phyloP scores from a whole-genome alignment of 37 sponge, comb jelly and placozoan genomes.

The Diacarnus erythraeanus region DNA sequence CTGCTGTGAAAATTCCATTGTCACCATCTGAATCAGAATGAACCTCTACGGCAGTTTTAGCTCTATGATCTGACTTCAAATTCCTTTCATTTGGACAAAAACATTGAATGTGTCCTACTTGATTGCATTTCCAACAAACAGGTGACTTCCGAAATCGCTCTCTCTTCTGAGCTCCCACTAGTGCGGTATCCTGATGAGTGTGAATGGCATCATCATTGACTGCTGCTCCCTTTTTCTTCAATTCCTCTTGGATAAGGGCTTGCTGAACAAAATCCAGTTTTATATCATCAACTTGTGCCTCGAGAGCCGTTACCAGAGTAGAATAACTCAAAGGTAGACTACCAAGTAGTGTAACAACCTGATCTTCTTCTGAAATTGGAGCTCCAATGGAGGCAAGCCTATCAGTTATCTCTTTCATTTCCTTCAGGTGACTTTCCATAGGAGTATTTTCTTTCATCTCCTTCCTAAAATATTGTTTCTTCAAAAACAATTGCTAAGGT shows the following conservation, averaged over 20 bases:
- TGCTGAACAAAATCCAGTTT: slow-evolving; percentile 43
- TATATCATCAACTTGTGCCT: slow-evolving; percentile 42
- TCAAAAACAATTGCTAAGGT: slow-evolving; percentile 43
- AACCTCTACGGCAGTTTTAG: background rate
- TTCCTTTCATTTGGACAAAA: slow-evolving; percentile 27
- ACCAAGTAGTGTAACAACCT: slow-evolving; percentile 49
- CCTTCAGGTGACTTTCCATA: slow-evolving; percentile 46
- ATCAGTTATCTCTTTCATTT: slow-evolving; percentile 57
- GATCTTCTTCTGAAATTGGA: slow-evolving; percentile 50
- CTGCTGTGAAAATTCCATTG: background rate
- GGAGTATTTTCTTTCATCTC: slow-evolving; percentile 53
- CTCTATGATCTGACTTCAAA: background rate
- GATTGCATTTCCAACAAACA: slow-evolving; percentile 27
- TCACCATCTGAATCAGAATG: background rate
- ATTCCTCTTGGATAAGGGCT: slow-evolving; percentile 44
- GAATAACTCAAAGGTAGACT: slow-evolving; percentile 39
- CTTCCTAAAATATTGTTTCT: slow-evolving; percentile 49
- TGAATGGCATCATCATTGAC: background rate
- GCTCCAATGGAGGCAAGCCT: slow-evolving; percentile 44
- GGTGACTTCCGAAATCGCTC: background rate
- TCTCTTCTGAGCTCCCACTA: too few species aligned
- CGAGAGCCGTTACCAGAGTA: slow-evolving; percentile 48
- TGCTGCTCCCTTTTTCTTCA: slow-evolving; percentile 3
- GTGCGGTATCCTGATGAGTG: slow-evolving; percentile 8
- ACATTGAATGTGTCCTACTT: slow-evolving; percentile 40